Evolutionary conservation across 2,888 invertebrate species (phyloP), one percentile per base, ranked within the genome.

Genomic region (Tetragnatha montana): DNA sequence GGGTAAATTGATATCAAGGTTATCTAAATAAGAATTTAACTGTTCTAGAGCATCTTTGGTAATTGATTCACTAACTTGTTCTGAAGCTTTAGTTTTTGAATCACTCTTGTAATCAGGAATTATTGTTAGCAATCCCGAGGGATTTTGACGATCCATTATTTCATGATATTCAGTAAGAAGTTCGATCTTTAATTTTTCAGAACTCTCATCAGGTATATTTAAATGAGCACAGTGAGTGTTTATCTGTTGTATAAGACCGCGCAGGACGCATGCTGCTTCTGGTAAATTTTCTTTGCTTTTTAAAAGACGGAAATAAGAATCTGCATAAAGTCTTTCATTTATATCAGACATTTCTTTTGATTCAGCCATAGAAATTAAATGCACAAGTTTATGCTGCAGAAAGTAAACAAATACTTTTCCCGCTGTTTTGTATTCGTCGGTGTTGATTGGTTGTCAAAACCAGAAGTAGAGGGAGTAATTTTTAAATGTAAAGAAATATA

Each of bases 271-370:
- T 60, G 80, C 8, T 1, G 69, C 51, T 49, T 81, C 60, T 50
- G 50, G 17, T 12, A 51, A 17, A 7, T 81, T 70, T n/a, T 76
- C 12, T 68, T 73, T 81, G 21, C 51, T 22, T 68, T 69, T 80
- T 19, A 81, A 8, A 10, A 85, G 35, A 14, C 71, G 70, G 17
- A 75, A 85, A 81, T 89, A 81, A 19, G 80, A 75, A 51, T 89
- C 85, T 0, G 47, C 10, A 71, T 89, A 89, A 6, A 89, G n/a
- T 51, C 70, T 85, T 85, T 89, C 76, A 21, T 76, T 78, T 4
- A 71, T 7, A 8, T 79, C 17, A 19, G 19, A 12, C 2, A 22
- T 50, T 47, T 50, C 22, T 19, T n/a, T 14, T 17, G 50, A 21
- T 6, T 73, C 19, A 73, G 51, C n/a, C 50, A 51, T 73, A 6